Conservation (phyloP, 2,113 vertebrate species). For the Opisthocomus hoazin region DNA sequence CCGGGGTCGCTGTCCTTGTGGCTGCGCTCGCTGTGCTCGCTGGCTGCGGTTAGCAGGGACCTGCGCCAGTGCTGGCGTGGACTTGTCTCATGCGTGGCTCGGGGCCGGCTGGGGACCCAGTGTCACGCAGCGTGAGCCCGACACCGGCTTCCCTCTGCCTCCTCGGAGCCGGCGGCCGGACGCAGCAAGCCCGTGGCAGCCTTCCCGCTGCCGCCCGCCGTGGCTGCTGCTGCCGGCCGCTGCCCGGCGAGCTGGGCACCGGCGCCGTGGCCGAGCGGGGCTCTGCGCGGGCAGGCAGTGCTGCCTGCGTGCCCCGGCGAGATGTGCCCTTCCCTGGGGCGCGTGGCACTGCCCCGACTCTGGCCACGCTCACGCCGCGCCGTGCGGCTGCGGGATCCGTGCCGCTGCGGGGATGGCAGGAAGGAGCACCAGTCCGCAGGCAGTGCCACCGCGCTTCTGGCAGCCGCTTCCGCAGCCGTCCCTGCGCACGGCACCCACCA, state of each 20-base stretch:
- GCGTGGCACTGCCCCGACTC: no score
- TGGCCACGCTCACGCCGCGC: background rate
- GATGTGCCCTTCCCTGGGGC: background rate
- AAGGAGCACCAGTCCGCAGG: accelerated
- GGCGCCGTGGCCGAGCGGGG: background rate
- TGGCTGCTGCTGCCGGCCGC: background rate
- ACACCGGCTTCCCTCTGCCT: background rate
- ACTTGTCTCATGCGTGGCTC: accelerated
- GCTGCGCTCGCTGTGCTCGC: background rate
- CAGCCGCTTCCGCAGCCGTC: accelerated
- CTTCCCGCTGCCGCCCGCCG: accelerated
- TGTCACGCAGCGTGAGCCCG: accelerated
- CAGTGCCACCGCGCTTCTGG: accelerated
- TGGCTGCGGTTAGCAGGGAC: background rate
- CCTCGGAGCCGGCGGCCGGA: accelerated
- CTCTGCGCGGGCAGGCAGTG: background rate
- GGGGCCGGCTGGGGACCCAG: accelerated
- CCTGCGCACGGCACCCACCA: background rate
- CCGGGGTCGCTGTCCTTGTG: accelerated
- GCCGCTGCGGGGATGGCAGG: background rate
- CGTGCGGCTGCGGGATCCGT: accelerated
- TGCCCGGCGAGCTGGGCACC: background rate
- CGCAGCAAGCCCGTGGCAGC: background rate
- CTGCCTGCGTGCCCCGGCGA: background rate
- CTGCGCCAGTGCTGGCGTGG: accelerated